A percentile compares a stretch with the other conserved stretches of the same genome.
Conservation (phyloP, 2,888 invertebrate species). For the Chaetoderma sp. region DNA sequence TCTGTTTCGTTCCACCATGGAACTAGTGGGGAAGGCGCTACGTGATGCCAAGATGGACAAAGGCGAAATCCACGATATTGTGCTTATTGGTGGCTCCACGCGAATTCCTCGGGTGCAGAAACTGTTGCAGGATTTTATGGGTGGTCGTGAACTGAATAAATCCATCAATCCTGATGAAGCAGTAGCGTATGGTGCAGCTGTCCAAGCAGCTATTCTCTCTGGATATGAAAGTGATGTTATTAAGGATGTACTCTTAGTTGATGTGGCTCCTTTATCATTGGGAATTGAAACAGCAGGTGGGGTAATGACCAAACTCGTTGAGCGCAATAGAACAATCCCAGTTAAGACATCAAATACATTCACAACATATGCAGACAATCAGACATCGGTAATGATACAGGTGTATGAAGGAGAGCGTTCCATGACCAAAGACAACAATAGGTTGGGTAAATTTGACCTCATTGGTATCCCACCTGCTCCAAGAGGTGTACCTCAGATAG, state of each 20-base stretch:
- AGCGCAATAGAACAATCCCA: constrained; percentile 67
- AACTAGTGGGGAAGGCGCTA: constrained; percentile 94
- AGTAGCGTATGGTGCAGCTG: constrained; percentile 79
- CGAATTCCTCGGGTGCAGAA: constrained; percentile 98
- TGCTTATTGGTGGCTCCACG: constrained; percentile 86
- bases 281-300: constrained; percentile 74
- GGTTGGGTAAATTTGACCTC: constrained; percentile 62
- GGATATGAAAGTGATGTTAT: constrained; percentile 77
- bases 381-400: constrained; percentile 70
- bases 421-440: constrained; percentile 94
- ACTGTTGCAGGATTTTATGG: constrained; percentile 78
- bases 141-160: constrained; percentile 91
- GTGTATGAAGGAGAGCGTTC: constrained; percentile 95
- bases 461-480: constrained; percentile 66
- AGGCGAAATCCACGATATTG: constrained; percentile 80
- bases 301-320: constrained; percentile 59
- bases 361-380: constrained; percentile 92
- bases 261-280: constrained; percentile 70
- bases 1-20: constrained; percentile 92
- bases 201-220: constrained; percentile 76
- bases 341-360: constrained; percentile 73
- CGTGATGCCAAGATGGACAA: constrained; percentile 94
- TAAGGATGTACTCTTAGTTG: constrained; percentile 87
- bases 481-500: constrained; percentile 64
- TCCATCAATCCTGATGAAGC: constrained; percentile 98